phyloP scores from a whole-genome alignment of 2,888 invertebrate genomes.

The Loripinus fragilis region DNA sequence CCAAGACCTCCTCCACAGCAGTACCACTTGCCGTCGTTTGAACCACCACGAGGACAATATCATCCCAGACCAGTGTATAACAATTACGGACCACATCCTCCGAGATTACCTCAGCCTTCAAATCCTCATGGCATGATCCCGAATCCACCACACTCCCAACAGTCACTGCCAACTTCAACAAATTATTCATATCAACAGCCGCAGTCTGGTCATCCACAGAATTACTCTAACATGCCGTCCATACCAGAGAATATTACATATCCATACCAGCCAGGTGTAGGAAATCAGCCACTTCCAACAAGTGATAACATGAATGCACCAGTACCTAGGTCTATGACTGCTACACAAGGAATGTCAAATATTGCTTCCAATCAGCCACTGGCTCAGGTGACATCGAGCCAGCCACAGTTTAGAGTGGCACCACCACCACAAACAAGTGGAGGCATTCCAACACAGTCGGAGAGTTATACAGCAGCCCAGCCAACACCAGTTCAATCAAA shows the following conservation, averaged over 20 bases:
- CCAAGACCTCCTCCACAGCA: constrained; percentile 33
- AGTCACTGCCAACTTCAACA: constrained; percentile 15
- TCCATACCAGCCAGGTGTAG: constrained; percentile 1
- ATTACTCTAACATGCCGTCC: constrained; percentile 1
- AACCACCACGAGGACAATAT: constrained; percentile 17
- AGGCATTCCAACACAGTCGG: constrained; percentile 32
- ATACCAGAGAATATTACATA: not conserved
- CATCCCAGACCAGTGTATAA: constrained; percentile 35
- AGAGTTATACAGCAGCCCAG: constrained; percentile 29
- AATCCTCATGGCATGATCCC: not conserved
- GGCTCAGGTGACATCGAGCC: not conserved
- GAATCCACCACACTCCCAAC: constrained; percentile 1
- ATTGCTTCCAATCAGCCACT: not conserved
- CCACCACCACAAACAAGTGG: constrained; percentile 44
- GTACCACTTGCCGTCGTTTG: constrained; percentile 32
- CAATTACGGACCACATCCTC: constrained; percentile 42
- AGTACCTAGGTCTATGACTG: not conserved
- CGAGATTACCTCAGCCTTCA: constrained; percentile 37
- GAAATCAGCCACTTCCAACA: not conserved
- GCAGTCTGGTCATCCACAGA: constrained; percentile 6
- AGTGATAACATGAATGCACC: not conserved
- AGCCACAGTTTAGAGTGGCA: constrained; percentile 5
- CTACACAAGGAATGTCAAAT: no score
- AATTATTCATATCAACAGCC: constrained; percentile 20
- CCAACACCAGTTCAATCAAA: constrained; percentile 43